Conservation (phyloP, 92 coral and sea anemone species). For the Bergia sp. region DNA sequence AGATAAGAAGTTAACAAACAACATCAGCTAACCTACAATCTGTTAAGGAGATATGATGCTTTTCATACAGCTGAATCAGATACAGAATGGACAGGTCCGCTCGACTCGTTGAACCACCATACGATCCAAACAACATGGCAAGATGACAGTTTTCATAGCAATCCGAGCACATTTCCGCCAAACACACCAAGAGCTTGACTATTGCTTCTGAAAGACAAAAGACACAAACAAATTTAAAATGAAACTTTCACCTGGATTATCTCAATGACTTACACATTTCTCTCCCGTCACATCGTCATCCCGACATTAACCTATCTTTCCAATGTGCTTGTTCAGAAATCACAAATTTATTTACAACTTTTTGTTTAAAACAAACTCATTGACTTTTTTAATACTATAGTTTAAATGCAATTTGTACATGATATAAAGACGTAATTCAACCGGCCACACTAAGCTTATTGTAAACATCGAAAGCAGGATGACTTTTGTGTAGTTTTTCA, state of each 20-base stretch:
- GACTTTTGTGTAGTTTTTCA: too few species aligned
- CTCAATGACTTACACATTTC: not conserved
- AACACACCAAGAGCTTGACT: constrained; percentile 65
- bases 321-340: too few species aligned
- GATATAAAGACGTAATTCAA: too few species aligned
- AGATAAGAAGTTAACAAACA: not conserved
- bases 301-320: too few species aligned
- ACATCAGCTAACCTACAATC: constrained; percentile 61
- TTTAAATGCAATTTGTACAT: too few species aligned
- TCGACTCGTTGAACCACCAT: constrained; percentile 64
- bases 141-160: constrained; percentile 77
- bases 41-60: constrained; percentile 55
- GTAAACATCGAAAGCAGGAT: too few species aligned
- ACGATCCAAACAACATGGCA: constrained; percentile 81
- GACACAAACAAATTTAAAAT: not conserved
- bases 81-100: constrained; percentile 73
- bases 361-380: too few species aligned
- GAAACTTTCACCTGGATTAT: not conserved
- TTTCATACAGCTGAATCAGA: constrained; percentile 73
- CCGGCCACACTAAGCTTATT: too few species aligned
- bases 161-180: constrained; percentile 74
- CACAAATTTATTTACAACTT: too few species aligned
- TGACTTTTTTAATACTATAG: too few species aligned
- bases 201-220: constrained; percentile 64
- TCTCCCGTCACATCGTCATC: not conserved